Conservation (phyloP, 2,113 vertebrate species). For the Argyrosomus japonicus region DNA sequence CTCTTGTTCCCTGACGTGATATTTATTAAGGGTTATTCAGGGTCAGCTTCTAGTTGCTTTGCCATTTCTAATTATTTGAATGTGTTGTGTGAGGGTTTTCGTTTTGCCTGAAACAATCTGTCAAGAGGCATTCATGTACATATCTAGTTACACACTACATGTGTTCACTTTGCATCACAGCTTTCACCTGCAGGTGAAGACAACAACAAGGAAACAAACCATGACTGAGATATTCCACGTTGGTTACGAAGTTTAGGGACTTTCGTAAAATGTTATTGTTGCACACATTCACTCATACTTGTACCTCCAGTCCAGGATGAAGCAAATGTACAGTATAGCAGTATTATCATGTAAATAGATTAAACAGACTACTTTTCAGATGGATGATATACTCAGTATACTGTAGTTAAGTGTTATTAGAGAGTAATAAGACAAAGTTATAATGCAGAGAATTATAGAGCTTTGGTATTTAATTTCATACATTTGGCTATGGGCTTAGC, state of each 20-base stretch:
- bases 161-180: slow-evolving; percentile 12
- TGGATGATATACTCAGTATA: slow-evolving; percentile 35
- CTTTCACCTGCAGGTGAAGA: slow-evolving; percentile 20
- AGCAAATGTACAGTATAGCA: slow-evolving; percentile 58
- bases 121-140: slow-evolving; percentile 31
- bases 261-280: slow-evolving; percentile 47
- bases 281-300: slow-evolving; percentile 29
- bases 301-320: slow-evolving; percentile 47
- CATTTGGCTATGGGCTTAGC: slow-evolving; percentile 35
- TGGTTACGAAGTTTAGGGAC: slow-evolving; percentile 3
- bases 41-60: slow-evolving; percentile 32
- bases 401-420: slow-evolving; percentile 50
- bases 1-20: slow-evolving; percentile 38
- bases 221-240: slow-evolving; percentile 19
- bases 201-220: slow-evolving; percentile 2
- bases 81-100: not conserved
- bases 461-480: slow-evolving; percentile 61
- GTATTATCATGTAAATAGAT: slow-evolving; percentile 75
- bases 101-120: slow-evolving; percentile 18
- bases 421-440: slow-evolving; percentile 53
- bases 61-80: slow-evolving; percentile 39
- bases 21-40: slow-evolving; percentile 52
- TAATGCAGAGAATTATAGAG: slow-evolving; percentile 50
- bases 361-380: slow-evolving; percentile 40
- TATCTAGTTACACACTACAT: slow-evolving; percentile 31